Base-by-base conservation (phyloP, 2,888 invertebrate genomes). In the Bibio marci region DNA sequence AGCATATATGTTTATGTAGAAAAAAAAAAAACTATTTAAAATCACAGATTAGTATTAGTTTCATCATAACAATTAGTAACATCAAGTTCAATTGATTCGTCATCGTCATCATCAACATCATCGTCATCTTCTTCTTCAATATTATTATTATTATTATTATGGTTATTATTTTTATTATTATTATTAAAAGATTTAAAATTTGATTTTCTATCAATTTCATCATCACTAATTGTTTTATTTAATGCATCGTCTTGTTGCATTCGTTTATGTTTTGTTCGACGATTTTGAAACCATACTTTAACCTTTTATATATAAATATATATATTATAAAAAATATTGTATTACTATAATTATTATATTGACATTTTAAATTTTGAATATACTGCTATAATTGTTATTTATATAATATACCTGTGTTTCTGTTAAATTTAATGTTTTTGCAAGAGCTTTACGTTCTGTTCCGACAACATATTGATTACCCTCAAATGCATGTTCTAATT, bases 401-500 rank as follows among this genome's bases (percentile, higher is more conserved):
- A n/a, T n/a, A n/a, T n/a, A n/a, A n/a, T 19, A 38, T 36, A 90
- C 90, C 85, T 91, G 91, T 45, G 90, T 91, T 70, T 91, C 91
- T 41, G 90, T 87, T 50, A 91, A 69, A 54, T 82, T 83, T 43
- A 94, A 66, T 41, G 81, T 79, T 54, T 86, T 81, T 2, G 94
- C 94, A 47, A 94, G 68, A 57, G 91, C 88, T 60, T 94, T 94
- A 53, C 92, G 70, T 61, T 94, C 92, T 15, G 87, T 87, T 0
- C 92, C 92, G 4, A 94, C 92, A 10, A 94, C 92, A 63, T 94
- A 94, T 58, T 94, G 92, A 62, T 92, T 94, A 66, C 87, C 88
- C 65, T 92, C 91, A 62, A 94, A 94, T 33, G 91, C 91, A 57
- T 91, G 86, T 58, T 92, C 92, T 55, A 92, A 61, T 62, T 90